phyloP scores from a whole-genome alignment of 2,888 invertebrate genomes.

The Cerastis leucographa region DNA sequence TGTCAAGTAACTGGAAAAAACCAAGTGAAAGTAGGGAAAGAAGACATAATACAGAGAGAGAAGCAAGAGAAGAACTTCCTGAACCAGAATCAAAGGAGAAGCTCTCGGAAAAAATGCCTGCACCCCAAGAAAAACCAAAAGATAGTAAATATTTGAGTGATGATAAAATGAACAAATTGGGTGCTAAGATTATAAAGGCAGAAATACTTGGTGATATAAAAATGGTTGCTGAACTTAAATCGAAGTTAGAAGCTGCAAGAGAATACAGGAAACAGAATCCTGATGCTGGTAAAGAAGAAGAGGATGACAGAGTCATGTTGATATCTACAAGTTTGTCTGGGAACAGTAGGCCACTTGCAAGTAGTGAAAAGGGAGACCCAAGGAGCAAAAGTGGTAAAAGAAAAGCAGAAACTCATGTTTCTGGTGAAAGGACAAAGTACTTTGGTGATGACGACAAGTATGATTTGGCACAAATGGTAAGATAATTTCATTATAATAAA shows the following conservation, averaged over 20 bases:
- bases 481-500: constrained; percentile 39
- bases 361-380: constrained; percentile 83
- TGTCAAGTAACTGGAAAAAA: constrained; percentile 76
- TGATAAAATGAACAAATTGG: constrained; percentile 97
- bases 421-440: constrained; percentile 94
- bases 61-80: constrained; percentile 26
- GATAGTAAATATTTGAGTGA: constrained; percentile 91
- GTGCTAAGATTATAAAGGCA: constrained; percentile 97
- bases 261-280: constrained; percentile 87
- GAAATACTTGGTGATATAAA: constrained; percentile 96
- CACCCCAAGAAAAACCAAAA: constrained; percentile 47
- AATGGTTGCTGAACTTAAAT: constrained; percentile 93
- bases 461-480: constrained; percentile 95
- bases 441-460: constrained; percentile 97
- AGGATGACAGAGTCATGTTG: constrained; percentile 91
- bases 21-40: constrained; percentile 44
- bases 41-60: constrained; percentile 29
- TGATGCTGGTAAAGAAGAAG: constrained; percentile 75
- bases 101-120: neutral
- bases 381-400: constrained; percentile 87
- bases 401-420: constrained; percentile 93
- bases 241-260: constrained; percentile 93
- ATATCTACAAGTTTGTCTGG: constrained; percentile 93
- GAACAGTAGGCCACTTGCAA: constrained; percentile 92
- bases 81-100: constrained; percentile 24